phyloP scores from a whole-genome alignment of 2,888 invertebrate species.

The Nephrotoma flavescens region DNA sequence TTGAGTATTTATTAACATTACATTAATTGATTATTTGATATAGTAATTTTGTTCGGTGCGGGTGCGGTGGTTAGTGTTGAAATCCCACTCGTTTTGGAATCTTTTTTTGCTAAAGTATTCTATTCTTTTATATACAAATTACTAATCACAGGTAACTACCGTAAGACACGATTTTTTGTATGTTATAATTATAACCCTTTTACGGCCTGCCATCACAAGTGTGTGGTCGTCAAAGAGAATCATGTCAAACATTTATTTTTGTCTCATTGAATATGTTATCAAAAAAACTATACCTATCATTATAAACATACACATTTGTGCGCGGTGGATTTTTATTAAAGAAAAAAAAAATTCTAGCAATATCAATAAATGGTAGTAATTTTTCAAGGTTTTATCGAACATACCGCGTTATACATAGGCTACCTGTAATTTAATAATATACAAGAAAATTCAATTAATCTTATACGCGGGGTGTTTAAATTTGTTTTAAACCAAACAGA shows the following conservation, averaged over 20 bases:
- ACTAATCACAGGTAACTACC: not conserved
- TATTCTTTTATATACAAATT: not conserved
- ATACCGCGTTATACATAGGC: not conserved
- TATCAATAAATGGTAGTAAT: too few species aligned
- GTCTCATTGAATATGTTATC: too few species aligned
- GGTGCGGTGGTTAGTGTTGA: not conserved
- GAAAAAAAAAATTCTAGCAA: too few species aligned
- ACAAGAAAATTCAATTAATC: not conserved
- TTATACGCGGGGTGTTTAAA: not conserved
- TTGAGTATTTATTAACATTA: not conserved
- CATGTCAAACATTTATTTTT: too few species aligned
- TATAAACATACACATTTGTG: too few species aligned
- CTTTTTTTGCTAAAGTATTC: not conserved
- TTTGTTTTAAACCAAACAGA: not conserved
- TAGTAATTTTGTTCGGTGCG: not conserved
- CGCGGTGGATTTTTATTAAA: too few species aligned
- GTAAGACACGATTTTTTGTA: not conserved
- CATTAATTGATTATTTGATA: not conserved
- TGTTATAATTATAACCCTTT: too few species aligned
- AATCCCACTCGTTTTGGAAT: not conserved
- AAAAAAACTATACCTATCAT: too few species aligned
- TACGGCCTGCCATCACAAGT: too few species aligned
- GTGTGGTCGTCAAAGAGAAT: too few species aligned
- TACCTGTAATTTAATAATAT: not conserved
- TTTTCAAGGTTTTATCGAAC: not conserved